Evolutionary conservation across 2,888 invertebrate genomes (phyloP).

Genomic region (Apamea epomidion): DNA sequence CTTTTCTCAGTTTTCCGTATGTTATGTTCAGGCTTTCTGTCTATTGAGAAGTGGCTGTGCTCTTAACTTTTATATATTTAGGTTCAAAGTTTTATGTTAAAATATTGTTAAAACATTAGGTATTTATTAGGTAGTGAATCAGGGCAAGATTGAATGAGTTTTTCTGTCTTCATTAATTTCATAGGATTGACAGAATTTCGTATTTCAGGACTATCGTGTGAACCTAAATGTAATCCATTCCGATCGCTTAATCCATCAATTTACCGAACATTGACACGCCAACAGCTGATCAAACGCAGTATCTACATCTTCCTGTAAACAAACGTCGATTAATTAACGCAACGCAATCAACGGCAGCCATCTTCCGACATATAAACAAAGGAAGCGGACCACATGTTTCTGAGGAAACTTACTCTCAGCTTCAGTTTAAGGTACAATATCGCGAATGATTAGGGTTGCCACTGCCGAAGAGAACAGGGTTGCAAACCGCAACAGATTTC

Average conservation of each 20-base stretch:
- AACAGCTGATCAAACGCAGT: constrained; percentile 39
- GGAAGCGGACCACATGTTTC: constrained; percentile 45
- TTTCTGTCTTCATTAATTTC: background rate
- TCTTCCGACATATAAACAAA: constrained; percentile 35
- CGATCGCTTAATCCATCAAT: background rate
- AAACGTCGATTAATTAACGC: constrained; percentile 49
- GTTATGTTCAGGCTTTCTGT: background rate
- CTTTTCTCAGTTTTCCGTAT: constrained; percentile 12
- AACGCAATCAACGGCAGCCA: constrained; percentile 42
- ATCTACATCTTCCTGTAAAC: constrained; percentile 30
- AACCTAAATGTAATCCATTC: background rate
- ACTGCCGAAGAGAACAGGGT: background rate
- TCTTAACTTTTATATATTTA: background rate
- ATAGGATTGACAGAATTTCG: background rate
- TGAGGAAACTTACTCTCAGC: constrained; percentile 34
- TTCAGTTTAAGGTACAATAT: constrained; percentile 22
- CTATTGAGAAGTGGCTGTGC: background rate
- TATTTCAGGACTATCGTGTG: background rate
- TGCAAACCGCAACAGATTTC: background rate
- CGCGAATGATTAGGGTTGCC: constrained; percentile 29
- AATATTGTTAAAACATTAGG: background rate
- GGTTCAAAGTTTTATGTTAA: background rate
- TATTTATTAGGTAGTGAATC: no score
- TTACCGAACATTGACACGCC: background rate
- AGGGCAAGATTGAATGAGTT: background rate